Percentiles rank a stretch among this genome's conserved stretches.
Evolutionary conservation across 2,113 vertebrate species (phyloP).

Genomic region (Galbula dea): DNA sequence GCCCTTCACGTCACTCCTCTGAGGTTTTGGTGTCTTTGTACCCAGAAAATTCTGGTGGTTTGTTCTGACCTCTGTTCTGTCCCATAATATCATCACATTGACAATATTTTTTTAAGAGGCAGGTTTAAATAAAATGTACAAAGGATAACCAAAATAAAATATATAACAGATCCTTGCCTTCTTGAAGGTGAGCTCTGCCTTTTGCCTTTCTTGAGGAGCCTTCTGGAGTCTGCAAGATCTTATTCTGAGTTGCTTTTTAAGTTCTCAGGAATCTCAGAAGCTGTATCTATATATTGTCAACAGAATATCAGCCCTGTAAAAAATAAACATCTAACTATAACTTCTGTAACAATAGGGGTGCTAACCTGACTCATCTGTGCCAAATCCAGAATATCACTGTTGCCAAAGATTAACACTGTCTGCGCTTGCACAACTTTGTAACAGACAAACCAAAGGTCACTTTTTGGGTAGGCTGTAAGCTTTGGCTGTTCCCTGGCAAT

Average conservation of each 20-base stretch:
- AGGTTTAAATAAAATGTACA: background rate
- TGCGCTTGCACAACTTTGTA: background rate
- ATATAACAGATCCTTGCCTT: background rate
- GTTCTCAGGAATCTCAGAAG: background rate
- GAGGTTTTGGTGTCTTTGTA: background rate
- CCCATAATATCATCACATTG: background rate
- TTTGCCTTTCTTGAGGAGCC: background rate
- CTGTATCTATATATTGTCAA: background rate
- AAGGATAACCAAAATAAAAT: background rate
- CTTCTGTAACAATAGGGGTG: background rate
- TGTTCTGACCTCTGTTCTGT: background rate
- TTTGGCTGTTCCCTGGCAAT: background rate
- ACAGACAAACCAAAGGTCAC: background rate
- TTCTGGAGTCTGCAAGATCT: background rate
- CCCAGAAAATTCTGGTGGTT: background rate
- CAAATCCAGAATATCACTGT: background rate
- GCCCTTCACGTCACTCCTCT: background rate
- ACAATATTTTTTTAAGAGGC: background rate
- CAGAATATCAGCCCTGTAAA: background rate
- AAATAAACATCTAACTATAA: background rate
- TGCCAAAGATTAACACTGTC: background rate
- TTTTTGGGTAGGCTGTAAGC: background rate
- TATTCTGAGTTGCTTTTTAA: background rate
- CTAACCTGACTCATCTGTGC: background rate
- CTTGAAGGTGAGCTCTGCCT: background rate